Conservation (phyloP, 2,888 invertebrate genomes). For the Caenorhabditis panamensis region DNA sequence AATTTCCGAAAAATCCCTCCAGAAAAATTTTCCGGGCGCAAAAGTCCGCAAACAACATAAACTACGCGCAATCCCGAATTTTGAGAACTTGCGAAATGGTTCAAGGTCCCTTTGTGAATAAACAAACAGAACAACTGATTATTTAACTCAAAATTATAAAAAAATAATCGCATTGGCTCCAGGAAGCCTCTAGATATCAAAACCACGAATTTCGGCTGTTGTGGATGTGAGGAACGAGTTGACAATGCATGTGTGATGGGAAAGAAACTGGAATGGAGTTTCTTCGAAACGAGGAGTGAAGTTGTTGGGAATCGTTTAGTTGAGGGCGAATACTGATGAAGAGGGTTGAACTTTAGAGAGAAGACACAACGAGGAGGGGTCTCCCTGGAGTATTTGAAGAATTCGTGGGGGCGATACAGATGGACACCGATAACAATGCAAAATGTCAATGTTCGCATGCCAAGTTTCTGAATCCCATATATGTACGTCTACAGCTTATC, state of each 20-base stretch:
- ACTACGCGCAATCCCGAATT: slow-evolving; percentile 28
- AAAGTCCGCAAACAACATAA: slow-evolving; percentile 37
- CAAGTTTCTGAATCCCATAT: no score
- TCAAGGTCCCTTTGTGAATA: background rate
- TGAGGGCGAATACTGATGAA: slow-evolving; percentile 25
- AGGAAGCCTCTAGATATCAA: background rate
- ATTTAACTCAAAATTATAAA: background rate
- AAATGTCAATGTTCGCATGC: no score
- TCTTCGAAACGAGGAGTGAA: background rate
- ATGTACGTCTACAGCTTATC: no score
- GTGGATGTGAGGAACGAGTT: background rate
- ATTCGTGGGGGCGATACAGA: background rate
- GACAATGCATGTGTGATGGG: slow-evolving; percentile 41
- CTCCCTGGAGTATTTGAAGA: slow-evolving; percentile 5
- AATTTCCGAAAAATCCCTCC: slow-evolving; percentile 31
- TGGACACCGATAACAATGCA: background rate
- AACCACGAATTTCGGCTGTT: background rate
- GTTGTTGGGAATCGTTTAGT: slow-evolving; percentile 22
- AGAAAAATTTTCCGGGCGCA: slow-evolving; percentile 4
- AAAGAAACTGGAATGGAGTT: slow-evolving; percentile 13
- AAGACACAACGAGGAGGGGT: background rate
- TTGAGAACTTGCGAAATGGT: slow-evolving; percentile 4
- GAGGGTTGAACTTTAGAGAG: slow-evolving; percentile 7
- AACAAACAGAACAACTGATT: background rate
- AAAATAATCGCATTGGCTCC: background rate